Base-by-base conservation (phyloP, 1,140 invertebrate genomes). In the Pseudomyrmex pallidus region DNA sequence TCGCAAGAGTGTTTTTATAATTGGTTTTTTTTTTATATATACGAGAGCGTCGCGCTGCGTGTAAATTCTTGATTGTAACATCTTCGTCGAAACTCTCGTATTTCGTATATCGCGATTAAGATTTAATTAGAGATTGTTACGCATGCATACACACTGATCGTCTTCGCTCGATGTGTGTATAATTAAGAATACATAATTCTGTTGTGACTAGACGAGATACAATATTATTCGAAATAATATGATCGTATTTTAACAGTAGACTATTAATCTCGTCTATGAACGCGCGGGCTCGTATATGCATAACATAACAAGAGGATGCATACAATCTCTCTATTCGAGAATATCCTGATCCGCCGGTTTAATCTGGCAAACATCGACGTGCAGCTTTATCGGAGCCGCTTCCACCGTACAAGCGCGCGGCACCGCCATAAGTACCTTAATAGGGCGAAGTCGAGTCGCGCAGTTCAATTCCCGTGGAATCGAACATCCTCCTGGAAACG, bases 391-490 rank as follows among this genome's bases (percentile, higher is more conserved):
- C 64, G 22, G 54, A 54, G 9, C 7, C 64, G 76, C 44, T 70
- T 54, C 64, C 15, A 48, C 5, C 35, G 54, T 59, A 59, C 56
- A 25, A 35, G 35, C 35, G 35, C 35, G 35, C 20, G 44, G 20
- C 44, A 15, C 54, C 12, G 20, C 59, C 17, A 12, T 83, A 5
- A 35, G 35, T 35, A 66, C 35, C 22, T 50, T 77, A 46, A 50
- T 57, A 54, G 44, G 57, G 57, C 50, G 52, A 35, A 13, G n/a
- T n/a, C 8, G 10, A 35, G 35, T 35, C 48, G 15, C 12, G 63
- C 52, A 76, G 15, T 64, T 77, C 64, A 70, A 86, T 77, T 77
- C 74, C 44, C 35, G 52, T 56, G 56, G 25, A 48, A 68, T 63
- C 25, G 50, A 82, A 82, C 61, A 85, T 64, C 35, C 56, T 20